A percentile compares a stretch with the other conserved stretches of the same genome.
Evolutionary conservation across 2,797 vertebrate species (phyloP).

Genomic region (Thaleichthys pacificus): DNA sequence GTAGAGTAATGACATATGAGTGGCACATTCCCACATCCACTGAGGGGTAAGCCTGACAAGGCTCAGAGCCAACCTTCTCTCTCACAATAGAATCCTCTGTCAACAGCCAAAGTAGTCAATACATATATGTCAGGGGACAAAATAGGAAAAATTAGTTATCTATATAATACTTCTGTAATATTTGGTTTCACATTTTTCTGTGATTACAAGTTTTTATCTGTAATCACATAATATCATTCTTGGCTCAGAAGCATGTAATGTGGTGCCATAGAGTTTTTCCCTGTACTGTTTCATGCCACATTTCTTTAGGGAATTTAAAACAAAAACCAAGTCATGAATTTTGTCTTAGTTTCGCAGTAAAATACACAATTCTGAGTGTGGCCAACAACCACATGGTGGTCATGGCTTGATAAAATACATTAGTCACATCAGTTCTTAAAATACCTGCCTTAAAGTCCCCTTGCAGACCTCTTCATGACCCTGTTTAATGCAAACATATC

Average conservation of each 20-base stretch:
- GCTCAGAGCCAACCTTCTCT: conserved; percentile 39
- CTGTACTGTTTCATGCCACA: conserved; percentile 7
- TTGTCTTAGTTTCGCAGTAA: conserved; percentile 45
- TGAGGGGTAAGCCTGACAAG: conserved; percentile 40
- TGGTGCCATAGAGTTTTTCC: not conserved
- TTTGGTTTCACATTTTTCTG: not conserved
- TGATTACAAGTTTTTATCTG: too few relatives aligned
- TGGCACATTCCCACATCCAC: conserved; percentile 57
- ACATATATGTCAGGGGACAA: not conserved
- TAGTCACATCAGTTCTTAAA: not conserved
- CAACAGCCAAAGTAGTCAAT: conserved; percentile 16
- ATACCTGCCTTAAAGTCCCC: not conserved
- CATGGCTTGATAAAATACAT: not conserved
- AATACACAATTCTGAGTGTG: conserved; percentile 19
- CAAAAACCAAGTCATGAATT: conserved; percentile 52
- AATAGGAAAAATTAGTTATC: not conserved
- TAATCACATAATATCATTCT: too few relatives aligned
- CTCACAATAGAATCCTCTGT: conserved; percentile 33
- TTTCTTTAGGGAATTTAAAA: conserved; percentile 25
- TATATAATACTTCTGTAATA: not conserved
- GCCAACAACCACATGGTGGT: not conserved
- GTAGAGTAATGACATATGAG: conserved; percentile 52
- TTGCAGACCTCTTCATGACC: conserved; percentile 16
- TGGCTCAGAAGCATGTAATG: not conserved
- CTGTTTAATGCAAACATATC: conserved; percentile 32